Conservation (phyloP, 2,888 invertebrate genomes). For the Horisme vitalbata region DNA sequence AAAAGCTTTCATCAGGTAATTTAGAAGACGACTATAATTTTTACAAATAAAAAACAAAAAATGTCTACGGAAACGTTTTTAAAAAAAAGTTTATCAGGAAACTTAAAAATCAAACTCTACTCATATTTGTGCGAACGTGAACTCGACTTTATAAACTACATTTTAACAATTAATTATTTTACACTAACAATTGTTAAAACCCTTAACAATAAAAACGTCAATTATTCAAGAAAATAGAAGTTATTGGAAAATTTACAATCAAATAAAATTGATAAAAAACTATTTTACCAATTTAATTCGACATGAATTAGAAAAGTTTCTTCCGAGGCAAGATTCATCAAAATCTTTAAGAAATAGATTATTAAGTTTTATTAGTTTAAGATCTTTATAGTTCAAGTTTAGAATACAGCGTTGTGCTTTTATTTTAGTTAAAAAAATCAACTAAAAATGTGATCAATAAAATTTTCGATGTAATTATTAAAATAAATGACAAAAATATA, state of each 20-base stretch:
- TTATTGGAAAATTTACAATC: slow-evolving; percentile 31
- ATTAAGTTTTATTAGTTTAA: slow-evolving; percentile 13
- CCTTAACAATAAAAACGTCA: slow-evolving; percentile 61
- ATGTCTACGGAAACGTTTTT: too few species aligned
- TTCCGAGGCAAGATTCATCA: slow-evolving; percentile 1
- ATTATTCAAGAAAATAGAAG: slow-evolving; percentile 43
- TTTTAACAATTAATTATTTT: slow-evolving; percentile 63
- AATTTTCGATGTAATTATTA: slow-evolving; percentile 19
- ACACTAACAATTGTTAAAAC: slow-evolving; percentile 46
- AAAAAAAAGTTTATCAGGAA: slow-evolving; percentile 10
- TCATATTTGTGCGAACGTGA: slow-evolving; percentile 72
- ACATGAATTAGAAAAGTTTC: slow-evolving; percentile 8
- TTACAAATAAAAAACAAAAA: slow-evolving; percentile 4
- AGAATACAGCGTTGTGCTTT: slow-evolving; percentile 27
- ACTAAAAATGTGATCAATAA: slow-evolving; percentile 11
- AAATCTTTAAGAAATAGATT: slow-evolving; percentile 8
- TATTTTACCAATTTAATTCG: slow-evolving; percentile 20
- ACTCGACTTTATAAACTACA: slow-evolving; percentile 65
- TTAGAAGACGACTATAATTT: not conserved
- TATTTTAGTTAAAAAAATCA: slow-evolving; percentile 3
- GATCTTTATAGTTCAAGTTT: slow-evolving; percentile 8
- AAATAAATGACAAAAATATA: not conserved
- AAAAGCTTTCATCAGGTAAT: slow-evolving; percentile 10
- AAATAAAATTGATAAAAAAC: slow-evolving; percentile 20
- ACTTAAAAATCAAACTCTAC: slow-evolving; percentile 48